Base-by-base conservation (phyloP, 2,888 invertebrate species). In the Acleris laterana region DNA sequence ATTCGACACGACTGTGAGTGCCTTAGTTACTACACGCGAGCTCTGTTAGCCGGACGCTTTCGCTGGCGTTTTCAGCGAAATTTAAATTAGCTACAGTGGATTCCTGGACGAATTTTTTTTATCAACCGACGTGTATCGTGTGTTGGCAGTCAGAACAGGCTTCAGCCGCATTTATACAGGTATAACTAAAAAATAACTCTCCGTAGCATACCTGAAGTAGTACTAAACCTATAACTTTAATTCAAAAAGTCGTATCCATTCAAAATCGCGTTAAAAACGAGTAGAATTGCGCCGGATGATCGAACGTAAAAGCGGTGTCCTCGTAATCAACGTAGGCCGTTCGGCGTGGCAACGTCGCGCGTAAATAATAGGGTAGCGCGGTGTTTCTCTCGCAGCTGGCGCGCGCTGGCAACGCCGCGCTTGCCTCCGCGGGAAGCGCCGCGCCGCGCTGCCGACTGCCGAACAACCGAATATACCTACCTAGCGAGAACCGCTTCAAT, bases 301-400 rank as follows among this genome's bases (percentile, higher is more conserved):
- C 83, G 83, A 90, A 92, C 92, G 91, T 92, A 91, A 91, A 91
- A 91, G 89, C 90, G 87, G 89, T 92, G 92, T 93, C 92, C 92
- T 93, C 92, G 92, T 92, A 93, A 92, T 92, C 89, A 92, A 92
- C 92, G 92, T 93, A 92, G 91, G 90, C 89, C 87, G 88, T 74
- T 76, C 89, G 88, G 82, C 71, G 76, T 81, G 93, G 91, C 93
- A 93, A 93, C 93, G 88, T 79, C 90, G 91, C 93, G 90, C 89
- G 91, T 92, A 92, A 92, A 92, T 92, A 92, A 93, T 92, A 92
- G 93, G 93, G 93, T 93, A 91, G 89, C 90, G 88, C 87, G 85
- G 88, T 92, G 87, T 91, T 90, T 90, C 91, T 90, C 90, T 92
- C 90, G 90, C 93, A 92, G 93, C 90, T 90, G 92, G 91, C 89